Evolutionary conservation across 1,140 invertebrate genomes (phyloP).

Genomic region (Scaptodrosophila lebanonensis): DNA sequence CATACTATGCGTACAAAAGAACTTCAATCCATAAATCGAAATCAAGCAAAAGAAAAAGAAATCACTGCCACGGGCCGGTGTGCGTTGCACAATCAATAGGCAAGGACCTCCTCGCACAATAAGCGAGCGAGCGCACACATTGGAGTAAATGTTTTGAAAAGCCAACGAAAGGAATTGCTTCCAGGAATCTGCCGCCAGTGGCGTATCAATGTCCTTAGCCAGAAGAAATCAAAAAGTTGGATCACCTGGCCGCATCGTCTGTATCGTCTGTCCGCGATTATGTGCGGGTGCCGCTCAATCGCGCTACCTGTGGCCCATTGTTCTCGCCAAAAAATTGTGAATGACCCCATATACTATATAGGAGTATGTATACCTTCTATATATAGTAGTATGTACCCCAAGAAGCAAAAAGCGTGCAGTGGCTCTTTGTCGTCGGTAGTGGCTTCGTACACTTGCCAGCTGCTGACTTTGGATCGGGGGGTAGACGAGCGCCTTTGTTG

Average conservation of each 20-base stretch:
- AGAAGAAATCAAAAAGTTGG: constrained; percentile 76
- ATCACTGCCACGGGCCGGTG: constrained; percentile 76
- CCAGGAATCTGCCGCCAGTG: constrained; percentile 56
- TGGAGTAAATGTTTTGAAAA: constrained; percentile 77
- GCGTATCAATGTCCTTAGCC: constrained; percentile 70
- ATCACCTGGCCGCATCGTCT: constrained; percentile 67
- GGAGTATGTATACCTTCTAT: too few relatives aligned
- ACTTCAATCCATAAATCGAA: constrained; percentile 36
- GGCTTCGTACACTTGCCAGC: constrained; percentile 63
- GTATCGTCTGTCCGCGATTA: constrained; percentile 37
- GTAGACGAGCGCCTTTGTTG: constrained; percentile 1
- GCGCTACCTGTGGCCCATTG: constrained; percentile 61
- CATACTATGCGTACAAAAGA: constrained; percentile 30
- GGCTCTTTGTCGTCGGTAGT: constrained; percentile 33
- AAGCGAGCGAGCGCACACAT: constrained; percentile 37
- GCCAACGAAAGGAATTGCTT: constrained; percentile 77
- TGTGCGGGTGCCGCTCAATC: constrained; percentile 60
- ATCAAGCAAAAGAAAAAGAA: constrained; percentile 21
- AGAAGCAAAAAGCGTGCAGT: constrained; percentile 15
- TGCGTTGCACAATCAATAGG: constrained; percentile 65
- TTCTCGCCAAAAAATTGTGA: constrained; percentile 54
- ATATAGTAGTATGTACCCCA: too few relatives aligned
- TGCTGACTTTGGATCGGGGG: constrained; percentile 42
- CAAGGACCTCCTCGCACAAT: constrained; percentile 45
- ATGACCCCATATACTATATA: constrained; percentile 57